Evolutionary conservation across 2,888 invertebrate species (phyloP).

Genomic region (Harpalus rufipes): DNA sequence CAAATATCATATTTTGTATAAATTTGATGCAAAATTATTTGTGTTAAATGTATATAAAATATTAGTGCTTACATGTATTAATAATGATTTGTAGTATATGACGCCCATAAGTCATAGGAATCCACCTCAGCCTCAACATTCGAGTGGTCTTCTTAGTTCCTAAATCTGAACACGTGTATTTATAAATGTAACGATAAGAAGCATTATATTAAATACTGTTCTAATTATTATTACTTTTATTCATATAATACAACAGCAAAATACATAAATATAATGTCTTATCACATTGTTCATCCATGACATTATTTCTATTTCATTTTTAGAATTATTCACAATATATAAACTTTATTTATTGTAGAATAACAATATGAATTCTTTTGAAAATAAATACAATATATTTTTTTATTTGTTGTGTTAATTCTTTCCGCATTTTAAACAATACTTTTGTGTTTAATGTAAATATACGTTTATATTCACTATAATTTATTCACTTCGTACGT

Average conservation of each 20-base stretch:
- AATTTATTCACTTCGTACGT: not conserved
- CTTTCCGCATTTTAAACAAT: not conserved
- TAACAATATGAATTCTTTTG: conserved; percentile 16
- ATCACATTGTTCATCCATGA: conserved; percentile 64
- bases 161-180: no score
- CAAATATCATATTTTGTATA: no score
- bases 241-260: conserved; percentile 64
- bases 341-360: conserved; percentile 44
- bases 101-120: no score
- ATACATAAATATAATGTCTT: conserved; percentile 65
- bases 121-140: no score
- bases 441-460: conserved; percentile 19
- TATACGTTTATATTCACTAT: conserved; percentile 8
- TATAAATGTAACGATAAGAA: no score
- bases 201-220: no score
- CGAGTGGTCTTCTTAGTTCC: no score
- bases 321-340: conserved; percentile 64
- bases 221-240: conserved; percentile 38
- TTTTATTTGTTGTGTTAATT: conserved; percentile 1
- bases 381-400: conserved; percentile 17
- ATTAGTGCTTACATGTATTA: no score
- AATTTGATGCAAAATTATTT: no score
- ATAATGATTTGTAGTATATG: no score
- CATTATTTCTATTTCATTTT: conserved; percentile 57
- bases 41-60: no score